Base-by-base conservation (phyloP, 2,888 invertebrate species). In the Mylabris sibirica region DNA sequence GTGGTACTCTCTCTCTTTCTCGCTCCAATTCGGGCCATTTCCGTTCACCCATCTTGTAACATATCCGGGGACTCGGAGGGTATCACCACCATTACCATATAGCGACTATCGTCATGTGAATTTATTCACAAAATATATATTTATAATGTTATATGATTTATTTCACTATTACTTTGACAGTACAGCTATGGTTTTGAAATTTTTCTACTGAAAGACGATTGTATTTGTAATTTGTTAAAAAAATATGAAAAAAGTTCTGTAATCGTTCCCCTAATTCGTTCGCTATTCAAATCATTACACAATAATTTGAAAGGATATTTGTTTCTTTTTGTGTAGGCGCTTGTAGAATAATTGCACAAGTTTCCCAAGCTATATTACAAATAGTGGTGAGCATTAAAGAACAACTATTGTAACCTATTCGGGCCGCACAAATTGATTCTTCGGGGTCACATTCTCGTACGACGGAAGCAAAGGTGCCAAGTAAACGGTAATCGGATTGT, bases 61-160 rank as follows among this genome's bases (percentile, higher is more conserved):
- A 74, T 75, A 75, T 70, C 74, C 72, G 72, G 72, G 72, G 72
- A 20, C 49, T 20, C 20, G 12, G 9, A 20, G 49, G 20, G 20
- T 2, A 49, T 22, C n/a, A 44, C 41, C 41, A 20, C 41, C 41
- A 20, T 49, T 20, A 49, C 44, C 41, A 41, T n/a, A 30, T 30
- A 44, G 72, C 74, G 70, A 74, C 35, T 44, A 67, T 53, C 61
- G 66, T 62, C 64, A 71, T 67, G 75, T 77, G 78, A 77, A 81
- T 80, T 79, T 75, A 75, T 79, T 79, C 64, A 65, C 73, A 75
- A 78, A 78, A 78, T 81, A 80, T 49, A 49, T 81, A 79, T 79
- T 80, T 80, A 81, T 80, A 79, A 79, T 79, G 80, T 79, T 76
- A 20, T 9, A 77, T 80, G 80, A 81, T 81, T 80, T 80, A 81